These are phyloP conservation scores for Cosmia pyralina DNA, from an alignment of 2,888 invertebrate genomes.

Conservation along the genomic window DNA sequence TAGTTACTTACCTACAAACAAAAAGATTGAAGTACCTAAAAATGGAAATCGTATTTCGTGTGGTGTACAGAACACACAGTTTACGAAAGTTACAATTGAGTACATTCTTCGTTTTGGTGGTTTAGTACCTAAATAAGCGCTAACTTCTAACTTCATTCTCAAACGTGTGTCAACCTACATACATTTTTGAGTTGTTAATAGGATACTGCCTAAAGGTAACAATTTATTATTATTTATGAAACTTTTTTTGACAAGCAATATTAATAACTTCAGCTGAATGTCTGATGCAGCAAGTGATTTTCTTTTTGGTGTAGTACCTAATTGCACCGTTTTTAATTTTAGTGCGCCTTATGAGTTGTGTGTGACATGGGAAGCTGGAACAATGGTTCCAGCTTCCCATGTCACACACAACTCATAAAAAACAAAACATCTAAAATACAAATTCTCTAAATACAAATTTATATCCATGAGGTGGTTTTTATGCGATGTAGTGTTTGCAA, in stretches of 20 bases:
- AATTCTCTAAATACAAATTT: no score
- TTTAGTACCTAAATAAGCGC: neutral
- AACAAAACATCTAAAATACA: no score
- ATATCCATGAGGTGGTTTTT: no score
- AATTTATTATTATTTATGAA: neutral
- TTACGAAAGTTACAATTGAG: neutral
- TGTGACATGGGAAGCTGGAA: no score
- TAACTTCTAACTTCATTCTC: neutral
- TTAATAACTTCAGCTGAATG: neutral
- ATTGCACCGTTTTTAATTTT: neutral
- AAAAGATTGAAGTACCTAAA: no score
- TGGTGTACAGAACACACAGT: neutral
- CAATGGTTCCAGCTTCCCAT: accelerated
- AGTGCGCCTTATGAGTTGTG: no score
- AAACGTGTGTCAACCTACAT: neutral
- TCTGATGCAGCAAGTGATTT: neutral
- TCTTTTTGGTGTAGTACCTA: neutral
- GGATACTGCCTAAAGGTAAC: neutral
- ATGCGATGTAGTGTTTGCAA: no score
- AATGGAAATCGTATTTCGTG: no score
- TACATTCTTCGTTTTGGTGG: neutral
- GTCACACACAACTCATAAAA: no score
- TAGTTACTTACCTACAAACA: no score
- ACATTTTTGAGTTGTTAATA: neutral
- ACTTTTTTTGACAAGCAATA: neutral